These are phyloP conservation scores for Tachina fera DNA, from an alignment of 2,888 invertebrate genomes.

Conservation along the genomic window DNA sequence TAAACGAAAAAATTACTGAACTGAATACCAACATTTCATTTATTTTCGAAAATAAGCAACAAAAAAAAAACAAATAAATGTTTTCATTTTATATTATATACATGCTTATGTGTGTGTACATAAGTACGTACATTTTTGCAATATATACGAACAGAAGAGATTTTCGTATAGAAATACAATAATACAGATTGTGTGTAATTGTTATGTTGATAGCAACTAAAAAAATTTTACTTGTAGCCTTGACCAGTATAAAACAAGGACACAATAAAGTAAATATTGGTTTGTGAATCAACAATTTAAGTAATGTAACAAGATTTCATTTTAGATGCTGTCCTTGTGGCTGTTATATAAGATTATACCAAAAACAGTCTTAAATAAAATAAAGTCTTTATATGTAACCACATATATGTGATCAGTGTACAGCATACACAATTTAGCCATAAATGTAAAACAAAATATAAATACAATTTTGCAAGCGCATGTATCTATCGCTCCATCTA, in stretches of 20 bases:
- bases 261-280: slow-evolving; percentile 63
- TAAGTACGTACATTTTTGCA: neutral
- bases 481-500: neutral
- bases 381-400: slow-evolving; percentile 4
- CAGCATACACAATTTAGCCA: neutral
- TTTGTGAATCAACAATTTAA: slow-evolving; percentile 68
- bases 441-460: neutral
- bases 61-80: slow-evolving; percentile 31
- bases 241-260: slow-evolving; percentile 56
- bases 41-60: slow-evolving; percentile 27
- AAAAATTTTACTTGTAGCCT: slow-evolving; percentile 37
- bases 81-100: slow-evolving; percentile 5
- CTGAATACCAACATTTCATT: slow-evolving; percentile 35
- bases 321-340: slow-evolving; percentile 22
- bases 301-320: slow-evolving; percentile 62
- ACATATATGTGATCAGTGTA: neutral
- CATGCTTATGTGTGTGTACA: no score
- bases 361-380: neutral
- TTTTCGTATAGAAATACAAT: neutral
- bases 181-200: slow-evolving; percentile 29
- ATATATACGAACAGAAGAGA: neutral
- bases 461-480: neutral
- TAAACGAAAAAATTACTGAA: neutral
- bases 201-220: slow-evolving; percentile 44
- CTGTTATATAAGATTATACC: slow-evolving; percentile 20